Evolutionary conservation across 1,140 invertebrate genomes (phyloP), one percentile per base, ranked within the genome.

Genomic region (Tetramorium parvispinum): DNA sequence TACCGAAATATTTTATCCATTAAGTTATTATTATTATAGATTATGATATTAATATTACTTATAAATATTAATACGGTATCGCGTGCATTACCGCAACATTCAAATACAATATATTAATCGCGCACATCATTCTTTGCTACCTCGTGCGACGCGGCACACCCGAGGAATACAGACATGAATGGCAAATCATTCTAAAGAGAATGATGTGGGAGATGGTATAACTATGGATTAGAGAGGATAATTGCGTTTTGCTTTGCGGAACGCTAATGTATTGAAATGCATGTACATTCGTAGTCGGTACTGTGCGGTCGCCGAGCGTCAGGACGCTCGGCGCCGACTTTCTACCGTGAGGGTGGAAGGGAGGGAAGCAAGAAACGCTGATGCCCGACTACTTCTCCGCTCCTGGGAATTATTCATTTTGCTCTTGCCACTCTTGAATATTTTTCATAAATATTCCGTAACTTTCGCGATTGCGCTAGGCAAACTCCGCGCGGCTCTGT

Each of bases 381-480:
- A 68, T 57, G 24, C 40, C 11, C 51, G 10, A 70, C 55, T 53
- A 13, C n/a, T 40, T 57, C 40, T 57, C 43, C 70, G 18, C 21
- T 55, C 55, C 49, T 11, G 18, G 83, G 81, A 90, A 85, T 90
- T 90, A 90, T 90, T 89, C 89, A 89, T 85, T 65, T 77, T 55
- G 55, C 21, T 85, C 68, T 70, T 63, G 37, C 76, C 59, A 49
- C 79, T 87, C 73, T 87, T 88, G 88, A 90, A 90, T 88, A 88
- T 90, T 90, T 90, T 89, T 90, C 89, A 88, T 89, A 88, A 90
- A 90, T 90, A 90, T 90, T 90, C 88, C 88, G 76, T 57, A 75
- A 83, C 75, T 83, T 83, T 87, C 76, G 75, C 71, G 88, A 89
- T 78, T 73, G 85, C 71, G 21, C 53, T 27, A 16, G 65, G 46